Evolutionary conservation across 2,113 vertebrate genomes (phyloP).

Genomic region (Hippocampus guttulatus): DNA sequence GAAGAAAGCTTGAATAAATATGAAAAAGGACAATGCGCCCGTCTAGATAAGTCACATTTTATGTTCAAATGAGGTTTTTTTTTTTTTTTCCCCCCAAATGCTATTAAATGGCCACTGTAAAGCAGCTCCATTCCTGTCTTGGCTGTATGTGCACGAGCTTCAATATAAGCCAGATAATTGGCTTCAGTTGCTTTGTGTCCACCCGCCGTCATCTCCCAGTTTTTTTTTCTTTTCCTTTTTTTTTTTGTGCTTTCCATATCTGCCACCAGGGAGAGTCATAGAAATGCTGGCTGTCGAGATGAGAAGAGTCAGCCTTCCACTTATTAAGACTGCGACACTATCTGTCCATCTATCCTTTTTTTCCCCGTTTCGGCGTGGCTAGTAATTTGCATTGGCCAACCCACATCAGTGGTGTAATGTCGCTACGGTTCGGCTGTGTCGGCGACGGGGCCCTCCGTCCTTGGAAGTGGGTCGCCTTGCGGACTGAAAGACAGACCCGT

Average conservation of each 20-base stretch:
- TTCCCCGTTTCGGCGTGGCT: conserved; percentile 6
- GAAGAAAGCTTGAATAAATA: background rate
- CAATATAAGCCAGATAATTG: conserved; percentile 47
- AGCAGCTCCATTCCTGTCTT: background rate
- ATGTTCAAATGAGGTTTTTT: background rate
- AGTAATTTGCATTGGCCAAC: conserved; percentile 61
- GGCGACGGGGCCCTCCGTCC: conserved; percentile 47
- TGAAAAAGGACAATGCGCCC: background rate
- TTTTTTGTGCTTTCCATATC: conserved; percentile 46
- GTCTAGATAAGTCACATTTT: background rate
- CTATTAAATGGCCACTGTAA: background rate
- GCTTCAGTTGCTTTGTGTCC: conserved; percentile 48
- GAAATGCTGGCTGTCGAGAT: conserved; percentile 43
- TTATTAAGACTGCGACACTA: conserved; percentile 42
- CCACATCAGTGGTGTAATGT: conserved; percentile 50
- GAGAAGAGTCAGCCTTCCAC: conserved; percentile 38
- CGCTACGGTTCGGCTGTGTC: conserved; percentile 22
- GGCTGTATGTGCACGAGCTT: conserved; percentile 28
- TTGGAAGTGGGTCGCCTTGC: conserved; percentile 58
- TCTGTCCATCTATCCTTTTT: conserved; percentile 22
- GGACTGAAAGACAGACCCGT: conserved; percentile 68
- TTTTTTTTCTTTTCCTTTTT: background rate
- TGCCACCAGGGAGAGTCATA: conserved; percentile 47
- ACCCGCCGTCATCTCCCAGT: conserved; percentile 35
- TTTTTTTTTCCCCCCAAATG: background rate